These are phyloP conservation scores for Liolophura sinensis DNA, from an alignment of 1,140 invertebrate species.

Conservation along the genomic window DNA sequence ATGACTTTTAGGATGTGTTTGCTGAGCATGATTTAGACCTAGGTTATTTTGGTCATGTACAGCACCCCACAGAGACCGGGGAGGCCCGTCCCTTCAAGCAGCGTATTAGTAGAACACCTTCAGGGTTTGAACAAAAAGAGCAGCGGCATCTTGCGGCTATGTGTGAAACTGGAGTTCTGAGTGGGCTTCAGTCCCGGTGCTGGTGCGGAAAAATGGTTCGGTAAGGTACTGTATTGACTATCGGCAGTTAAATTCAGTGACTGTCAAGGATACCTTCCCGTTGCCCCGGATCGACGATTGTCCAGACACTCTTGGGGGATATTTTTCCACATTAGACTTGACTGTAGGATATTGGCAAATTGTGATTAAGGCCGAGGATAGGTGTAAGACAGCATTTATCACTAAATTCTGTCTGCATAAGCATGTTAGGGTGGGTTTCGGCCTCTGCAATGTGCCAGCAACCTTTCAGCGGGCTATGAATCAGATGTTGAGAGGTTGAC, in stretches of 20 bases:
- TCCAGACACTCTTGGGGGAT: conserved; percentile 11
- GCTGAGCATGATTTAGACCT: too few species aligned
- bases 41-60: conserved; percentile 11
- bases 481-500: too few species aligned
- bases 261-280: conserved; percentile 60
- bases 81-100: conserved; percentile 12
- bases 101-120: conserved; percentile 11
- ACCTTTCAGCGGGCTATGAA: too few species aligned
- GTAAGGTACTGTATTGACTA: conserved; percentile 60
- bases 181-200: conserved; percentile 28
- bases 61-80: conserved; percentile 23
- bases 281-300: conserved; percentile 60
- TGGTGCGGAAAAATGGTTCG: conserved; percentile 60
- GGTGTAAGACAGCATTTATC: conserved; percentile 27
- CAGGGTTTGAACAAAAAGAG: conserved; percentile 17
- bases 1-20: conserved; percentile 22
- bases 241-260: conserved; percentile 57
- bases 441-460: conserved; percentile 21
- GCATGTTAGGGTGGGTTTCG: conserved; percentile 18
- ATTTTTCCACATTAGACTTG: conserved; percentile 18
- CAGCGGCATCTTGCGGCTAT: conserved; percentile 16
- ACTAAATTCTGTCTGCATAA: conserved; percentile 23
- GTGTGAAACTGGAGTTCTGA: conserved; percentile 22
- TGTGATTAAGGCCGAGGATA: conserved; percentile 7
- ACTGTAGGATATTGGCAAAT: conserved; percentile 18